Evolutionary conservation across 2,797 vertebrate species (phyloP), one percentile per base, ranked within the genome.

Genomic region (Gymnodraco acuticeps): DNA sequence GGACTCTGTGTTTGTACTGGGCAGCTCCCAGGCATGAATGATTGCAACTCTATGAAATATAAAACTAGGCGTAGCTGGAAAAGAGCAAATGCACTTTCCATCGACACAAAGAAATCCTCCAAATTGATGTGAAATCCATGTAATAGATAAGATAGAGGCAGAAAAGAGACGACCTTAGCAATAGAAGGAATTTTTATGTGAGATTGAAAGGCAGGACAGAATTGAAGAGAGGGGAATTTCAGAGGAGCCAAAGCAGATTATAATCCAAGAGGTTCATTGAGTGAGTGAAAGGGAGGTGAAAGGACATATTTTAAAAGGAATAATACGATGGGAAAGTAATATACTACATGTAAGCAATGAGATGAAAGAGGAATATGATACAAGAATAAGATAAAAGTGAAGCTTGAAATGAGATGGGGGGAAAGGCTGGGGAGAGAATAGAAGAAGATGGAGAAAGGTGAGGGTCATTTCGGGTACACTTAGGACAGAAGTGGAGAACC

Each of bases 21-120:
- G 72, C 68, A 73, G 68, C 64, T 72, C 46, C 61, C 58, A 63
- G 55, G 58, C 8, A 7, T 79, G 60, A 74, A 74, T 16, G 47
- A 67, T 61, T 52, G 69, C 71, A 75, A 60, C 61, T 75, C 41
- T 38, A 50, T 62, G 64, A 88, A 85, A 88, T 75, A 76, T 65
- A 64, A 88, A 77, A 63, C 51, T 47, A 43, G 71, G 73, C 17
- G 23, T 62, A 9, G 56, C 52, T 70, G 68, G 67, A 59, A 76
- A 56, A 62, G 27, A 62, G 42, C 5, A 53, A 77, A 71, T 33
- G 16, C 58, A 70, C 70, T 58, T 75, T 79, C 61, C 71, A 54
- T 55, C 46, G 65, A 80, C 33, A 54, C 23, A 56, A 10, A 70
- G 65, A 31, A 64, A 51, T 52, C 51, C 42, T 42, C 61, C n/a